These are phyloP conservation scores for Falco rusticolus DNA, from an alignment of 2,797 vertebrate species.

Conservation along the genomic window DNA sequence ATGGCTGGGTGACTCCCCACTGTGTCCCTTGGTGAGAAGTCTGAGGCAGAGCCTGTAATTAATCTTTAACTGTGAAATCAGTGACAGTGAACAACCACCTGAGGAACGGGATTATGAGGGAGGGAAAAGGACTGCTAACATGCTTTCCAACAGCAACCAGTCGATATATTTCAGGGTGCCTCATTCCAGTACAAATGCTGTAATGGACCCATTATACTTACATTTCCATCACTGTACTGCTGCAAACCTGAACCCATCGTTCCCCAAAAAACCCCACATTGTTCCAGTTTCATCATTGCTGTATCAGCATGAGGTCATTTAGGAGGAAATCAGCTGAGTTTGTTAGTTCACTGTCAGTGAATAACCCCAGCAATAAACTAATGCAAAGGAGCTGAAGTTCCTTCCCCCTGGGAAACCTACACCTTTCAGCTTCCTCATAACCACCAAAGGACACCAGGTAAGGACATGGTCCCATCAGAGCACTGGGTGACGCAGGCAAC, in stretches of 20 bases:
- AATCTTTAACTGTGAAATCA: not conserved
- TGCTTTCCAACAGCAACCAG: not conserved
- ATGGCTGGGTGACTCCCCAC: not conserved
- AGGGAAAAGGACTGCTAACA: not conserved
- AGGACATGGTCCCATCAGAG: not conserved
- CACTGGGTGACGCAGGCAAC: accelerated
- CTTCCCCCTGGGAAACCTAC: not conserved
- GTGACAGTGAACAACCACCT: not conserved
- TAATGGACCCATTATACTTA: not conserved
- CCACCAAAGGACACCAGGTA: not conserved
- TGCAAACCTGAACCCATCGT: not conserved
- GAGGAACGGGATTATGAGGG: not conserved
- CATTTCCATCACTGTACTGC: not conserved
- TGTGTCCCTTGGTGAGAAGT: not conserved
- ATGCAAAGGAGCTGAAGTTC: not conserved
- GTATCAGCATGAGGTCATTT: not conserved
- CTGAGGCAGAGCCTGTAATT: not conserved
- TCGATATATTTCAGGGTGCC: not conserved
- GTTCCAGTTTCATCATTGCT: not conserved
- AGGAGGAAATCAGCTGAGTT: not conserved
- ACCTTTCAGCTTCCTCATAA: not conserved
- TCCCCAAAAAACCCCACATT: not conserved
- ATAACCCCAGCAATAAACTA: not conserved
- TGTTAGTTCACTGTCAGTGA: not conserved
- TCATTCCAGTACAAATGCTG: not conserved